Evolutionary conservation across 1,140 invertebrate genomes (phyloP).

Genomic region (Drosophila simulans): DNA sequence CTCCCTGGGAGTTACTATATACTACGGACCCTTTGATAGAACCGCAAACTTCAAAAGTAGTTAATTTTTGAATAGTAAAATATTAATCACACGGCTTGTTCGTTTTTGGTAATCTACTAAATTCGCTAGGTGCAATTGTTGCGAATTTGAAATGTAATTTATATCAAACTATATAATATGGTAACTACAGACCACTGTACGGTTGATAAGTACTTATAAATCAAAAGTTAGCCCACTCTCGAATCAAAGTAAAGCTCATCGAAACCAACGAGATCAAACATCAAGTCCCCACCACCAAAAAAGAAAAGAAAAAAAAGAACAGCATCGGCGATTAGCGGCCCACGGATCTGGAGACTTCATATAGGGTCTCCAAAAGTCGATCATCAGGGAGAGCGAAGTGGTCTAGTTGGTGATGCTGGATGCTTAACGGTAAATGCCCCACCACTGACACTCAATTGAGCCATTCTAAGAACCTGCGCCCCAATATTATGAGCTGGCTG

Average conservation of each 20-base stretch:
- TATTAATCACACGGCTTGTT: slow-evolving; percentile 21
- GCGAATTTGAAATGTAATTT: slow-evolving; percentile 35
- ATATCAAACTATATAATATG: slow-evolving; percentile 34
- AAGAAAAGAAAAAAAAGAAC: slow-evolving; percentile 10
- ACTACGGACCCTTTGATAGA: slow-evolving; percentile 4
- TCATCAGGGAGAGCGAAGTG: slow-evolving; percentile 33
- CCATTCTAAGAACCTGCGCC: slow-evolving; percentile 58
- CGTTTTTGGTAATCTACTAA: slow-evolving; percentile 13
- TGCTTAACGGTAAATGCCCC: slow-evolving; percentile 67
- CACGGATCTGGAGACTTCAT: slow-evolving; percentile 23
- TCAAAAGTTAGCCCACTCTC: slow-evolving; percentile 21
- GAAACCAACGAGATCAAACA: slow-evolving; percentile 43
- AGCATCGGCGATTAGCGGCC: slow-evolving; percentile 31
- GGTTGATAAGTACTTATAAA: slow-evolving; percentile 25
- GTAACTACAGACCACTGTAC: slow-evolving; percentile 16
- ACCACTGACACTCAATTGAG: slow-evolving; percentile 56
- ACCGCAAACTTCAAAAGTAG: slow-evolving; percentile 4
- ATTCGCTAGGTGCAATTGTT: slow-evolving; percentile 19
- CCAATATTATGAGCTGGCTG: slow-evolving; percentile 66
- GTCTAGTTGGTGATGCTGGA: slow-evolving; percentile 44
- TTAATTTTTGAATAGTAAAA: slow-evolving; percentile 25
- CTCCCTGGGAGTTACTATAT: slow-evolving; percentile 22
- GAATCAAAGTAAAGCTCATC: slow-evolving; percentile 39
- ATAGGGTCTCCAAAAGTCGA: slow-evolving; percentile 12
- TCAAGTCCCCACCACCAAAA: slow-evolving; percentile 28